A percentile compares a stretch with the other conserved stretches of the same genome.
phyloP scores from a whole-genome alignment of 1,140 invertebrate genomes.

The Scaptomyza graminum region DNA sequence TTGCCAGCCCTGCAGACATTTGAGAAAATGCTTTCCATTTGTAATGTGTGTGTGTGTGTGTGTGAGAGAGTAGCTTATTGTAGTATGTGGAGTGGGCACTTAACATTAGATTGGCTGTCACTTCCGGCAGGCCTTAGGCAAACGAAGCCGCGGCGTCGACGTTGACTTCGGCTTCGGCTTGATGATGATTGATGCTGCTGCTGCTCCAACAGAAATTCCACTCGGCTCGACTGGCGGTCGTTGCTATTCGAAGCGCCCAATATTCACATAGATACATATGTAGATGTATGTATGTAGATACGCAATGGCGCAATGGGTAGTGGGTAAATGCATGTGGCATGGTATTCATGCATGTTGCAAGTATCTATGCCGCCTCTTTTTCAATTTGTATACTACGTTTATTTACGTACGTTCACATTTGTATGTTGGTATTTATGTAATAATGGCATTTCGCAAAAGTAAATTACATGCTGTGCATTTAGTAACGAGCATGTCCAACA shows the following conservation, averaged over 20 bases:
- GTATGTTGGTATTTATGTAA: conserved; percentile 36
- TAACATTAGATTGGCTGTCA: conserved; percentile 79
- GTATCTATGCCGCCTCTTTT: conserved; percentile 4
- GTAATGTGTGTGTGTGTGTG: conserved; percentile 41
- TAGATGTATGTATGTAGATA: too few relatives aligned
- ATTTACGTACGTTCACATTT: neutral
- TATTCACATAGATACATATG: conserved; percentile 5
- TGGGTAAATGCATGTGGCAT: neutral
- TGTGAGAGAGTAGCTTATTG: conserved; percentile 12
- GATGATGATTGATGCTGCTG: conserved; percentile 48
- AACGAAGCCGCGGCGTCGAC: conserved; percentile 40
- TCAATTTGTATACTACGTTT: neutral
- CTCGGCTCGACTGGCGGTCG: conserved; percentile 6
- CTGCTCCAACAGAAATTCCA: conserved; percentile 6
- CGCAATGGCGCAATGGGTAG: neutral
- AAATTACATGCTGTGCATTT: conserved; percentile 79
- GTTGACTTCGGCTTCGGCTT: conserved; percentile 30
- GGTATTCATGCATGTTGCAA: conserved; percentile 2
- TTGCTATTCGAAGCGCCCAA: conserved; percentile 15
- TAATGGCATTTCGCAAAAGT: conserved; percentile 65
- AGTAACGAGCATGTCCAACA: conserved; percentile 80
- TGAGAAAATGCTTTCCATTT: conserved; percentile 75
- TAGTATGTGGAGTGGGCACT: conserved; percentile 67
- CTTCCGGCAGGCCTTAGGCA: conserved; percentile 71
- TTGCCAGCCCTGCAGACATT: conserved; percentile 46